These are phyloP conservation scores for Drosophila ezoana DNA, from an alignment of 2,888 invertebrate species.

Conservation along the genomic window DNA sequence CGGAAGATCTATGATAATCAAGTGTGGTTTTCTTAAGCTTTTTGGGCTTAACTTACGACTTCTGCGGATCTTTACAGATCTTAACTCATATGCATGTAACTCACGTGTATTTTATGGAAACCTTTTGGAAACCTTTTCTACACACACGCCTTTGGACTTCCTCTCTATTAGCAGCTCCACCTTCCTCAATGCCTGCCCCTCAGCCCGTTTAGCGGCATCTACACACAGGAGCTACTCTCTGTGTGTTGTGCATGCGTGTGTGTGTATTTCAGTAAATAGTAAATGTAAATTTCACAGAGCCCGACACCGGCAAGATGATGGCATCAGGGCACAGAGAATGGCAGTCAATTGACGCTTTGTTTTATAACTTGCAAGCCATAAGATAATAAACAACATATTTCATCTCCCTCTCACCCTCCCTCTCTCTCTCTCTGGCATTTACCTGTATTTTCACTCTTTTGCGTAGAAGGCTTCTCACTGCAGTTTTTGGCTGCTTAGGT, in stretches of 20 bases:
- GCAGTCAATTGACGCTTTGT: constrained; percentile 80
- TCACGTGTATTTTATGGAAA: constrained; percentile 31
- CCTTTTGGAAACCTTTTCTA: constrained; percentile 9
- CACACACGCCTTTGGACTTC: constrained; percentile 36
- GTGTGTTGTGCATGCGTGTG: constrained; percentile 11
- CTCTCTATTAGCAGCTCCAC: constrained; percentile 31
- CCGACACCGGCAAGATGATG: constrained; percentile 36
- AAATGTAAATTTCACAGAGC: constrained; percentile 58
- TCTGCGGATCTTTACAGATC: constrained; percentile 17
- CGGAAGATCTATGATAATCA: constrained; percentile 34
- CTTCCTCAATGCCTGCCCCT: constrained; percentile 3
- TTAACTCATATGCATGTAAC: constrained; percentile 31
- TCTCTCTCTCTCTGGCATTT: constrained; percentile 1
- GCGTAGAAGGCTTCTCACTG: constrained; percentile 36
- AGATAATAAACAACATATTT: constrained; percentile 72
- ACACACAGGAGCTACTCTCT: constrained; percentile 40
- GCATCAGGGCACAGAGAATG: constrained; percentile 56
- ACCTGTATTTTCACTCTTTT: background rate
- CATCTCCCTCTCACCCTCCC: constrained; percentile 6
- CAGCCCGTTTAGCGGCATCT: constrained; percentile 41
- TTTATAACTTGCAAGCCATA: constrained; percentile 74
- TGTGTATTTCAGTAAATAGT: constrained; percentile 30
- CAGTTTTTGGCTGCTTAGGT: constrained; percentile 75
- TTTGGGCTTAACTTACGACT: constrained; percentile 13
- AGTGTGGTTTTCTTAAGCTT: constrained; percentile 9